These are phyloP conservation scores for Trilocha varians DNA, from an alignment of 2,888 invertebrate species.

Conservation along the genomic window DNA sequence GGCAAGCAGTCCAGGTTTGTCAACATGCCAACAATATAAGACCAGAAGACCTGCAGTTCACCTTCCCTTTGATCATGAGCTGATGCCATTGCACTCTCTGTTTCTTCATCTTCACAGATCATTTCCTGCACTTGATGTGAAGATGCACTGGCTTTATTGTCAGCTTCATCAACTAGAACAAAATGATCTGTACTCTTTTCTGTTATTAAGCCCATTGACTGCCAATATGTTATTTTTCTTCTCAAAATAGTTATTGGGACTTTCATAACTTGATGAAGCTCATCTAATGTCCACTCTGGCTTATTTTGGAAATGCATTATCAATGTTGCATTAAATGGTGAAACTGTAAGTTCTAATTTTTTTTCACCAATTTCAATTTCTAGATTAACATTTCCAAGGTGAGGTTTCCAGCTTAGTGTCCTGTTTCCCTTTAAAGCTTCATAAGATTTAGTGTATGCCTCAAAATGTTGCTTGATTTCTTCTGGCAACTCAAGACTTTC, in stretches of 20 bases:
- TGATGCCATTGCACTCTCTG: conserved; percentile 95
- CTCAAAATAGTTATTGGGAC: conserved; percentile 89
- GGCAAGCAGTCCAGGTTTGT: conserved; percentile 94
- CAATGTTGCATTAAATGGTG: conserved; percentile 94
- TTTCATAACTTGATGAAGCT: conserved; percentile 87
- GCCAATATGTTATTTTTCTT: conserved; percentile 94
- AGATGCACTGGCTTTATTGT: conserved; percentile 70
- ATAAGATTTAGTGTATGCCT: conserved; percentile 90
- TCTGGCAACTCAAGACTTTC: conserved; percentile 91
- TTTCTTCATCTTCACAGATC: conserved; percentile 90
- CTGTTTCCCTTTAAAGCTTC: conserved; percentile 93
- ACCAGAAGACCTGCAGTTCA: conserved; percentile 96
- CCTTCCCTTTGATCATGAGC: conserved; percentile 95
- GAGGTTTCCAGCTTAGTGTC: conserved; percentile 94
- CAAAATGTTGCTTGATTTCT: conserved; percentile 84
- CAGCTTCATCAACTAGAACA: conserved; percentile 77
- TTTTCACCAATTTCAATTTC: conserved; percentile 91
- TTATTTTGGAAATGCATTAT: conserved; percentile 94
- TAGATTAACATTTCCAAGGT: conserved; percentile 91
- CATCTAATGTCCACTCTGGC: conserved; percentile 88
- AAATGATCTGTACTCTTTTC: conserved; percentile 85
- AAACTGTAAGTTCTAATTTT: conserved; percentile 85
- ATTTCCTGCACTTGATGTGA: conserved; percentile 74
- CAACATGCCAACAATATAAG: conserved; percentile 97
- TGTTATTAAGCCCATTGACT: conserved; percentile 89